Evolutionary conservation across 2,113 vertebrate species (phyloP).

Genomic region (Hippocampus mohnikei): DNA sequence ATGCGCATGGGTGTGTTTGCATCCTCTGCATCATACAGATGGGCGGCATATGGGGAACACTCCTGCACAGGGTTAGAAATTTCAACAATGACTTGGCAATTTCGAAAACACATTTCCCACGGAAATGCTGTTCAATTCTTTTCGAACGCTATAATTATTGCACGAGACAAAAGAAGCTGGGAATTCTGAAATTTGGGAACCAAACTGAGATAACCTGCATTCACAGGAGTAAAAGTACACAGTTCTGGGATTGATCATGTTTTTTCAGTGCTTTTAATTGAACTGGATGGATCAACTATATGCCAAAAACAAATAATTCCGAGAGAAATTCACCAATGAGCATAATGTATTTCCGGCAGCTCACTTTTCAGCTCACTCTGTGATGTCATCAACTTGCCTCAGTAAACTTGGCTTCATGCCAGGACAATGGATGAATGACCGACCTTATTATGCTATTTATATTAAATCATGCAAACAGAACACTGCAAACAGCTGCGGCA

Average conservation of each 20-base stretch:
- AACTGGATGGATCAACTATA: not conserved
- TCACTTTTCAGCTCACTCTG: not conserved
- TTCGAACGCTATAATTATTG: too few species aligned
- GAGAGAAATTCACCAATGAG: not conserved
- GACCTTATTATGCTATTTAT: constrained; percentile 7
- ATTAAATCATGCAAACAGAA: not conserved
- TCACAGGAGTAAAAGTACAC: not conserved
- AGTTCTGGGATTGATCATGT: not conserved
- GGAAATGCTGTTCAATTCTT: not conserved
- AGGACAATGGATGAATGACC: constrained; percentile 3
- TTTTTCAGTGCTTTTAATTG: not conserved
- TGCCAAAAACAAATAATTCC: not conserved
- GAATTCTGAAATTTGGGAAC: not conserved
- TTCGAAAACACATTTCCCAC: not conserved
- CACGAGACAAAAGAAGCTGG: not conserved
- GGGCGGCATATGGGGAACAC: constrained; percentile 79
- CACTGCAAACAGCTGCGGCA: not conserved
- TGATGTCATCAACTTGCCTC: constrained; percentile 10
- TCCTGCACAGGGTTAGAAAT: constrained; percentile 55
- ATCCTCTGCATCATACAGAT: constrained; percentile 79
- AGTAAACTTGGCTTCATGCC: constrained; percentile 2
- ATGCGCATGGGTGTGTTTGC: constrained; percentile 75
- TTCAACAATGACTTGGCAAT: not conserved
- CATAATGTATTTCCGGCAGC: not conserved
- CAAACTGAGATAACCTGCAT: not conserved